Evolutionary conservation across 2,888 invertebrate species (phyloP).

Genomic region (Gastracanthus pulcherrimus): DNA sequence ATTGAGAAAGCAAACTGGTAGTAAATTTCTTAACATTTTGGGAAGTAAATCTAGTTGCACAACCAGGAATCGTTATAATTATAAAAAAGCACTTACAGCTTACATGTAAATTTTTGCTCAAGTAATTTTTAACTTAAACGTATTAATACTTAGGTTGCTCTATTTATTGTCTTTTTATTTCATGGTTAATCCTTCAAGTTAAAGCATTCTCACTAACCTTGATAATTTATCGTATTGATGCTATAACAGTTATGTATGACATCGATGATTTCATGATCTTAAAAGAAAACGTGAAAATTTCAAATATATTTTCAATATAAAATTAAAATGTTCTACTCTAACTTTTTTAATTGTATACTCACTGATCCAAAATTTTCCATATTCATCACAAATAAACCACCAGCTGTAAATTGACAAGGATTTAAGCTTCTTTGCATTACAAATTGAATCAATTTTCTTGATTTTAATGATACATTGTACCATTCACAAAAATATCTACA

Average conservation of each 20-base stretch:
- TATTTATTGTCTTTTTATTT: too few species aligned
- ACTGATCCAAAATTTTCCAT: neutral
- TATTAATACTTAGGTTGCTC: too few species aligned
- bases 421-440: neutral
- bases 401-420: neutral
- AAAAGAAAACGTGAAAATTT: neutral
- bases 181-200: too few species aligned
- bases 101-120: too few species aligned
- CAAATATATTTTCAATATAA: neutral
- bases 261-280: neutral
- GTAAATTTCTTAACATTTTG: too few species aligned
- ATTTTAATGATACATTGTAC: neutral
- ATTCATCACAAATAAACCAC: neutral
- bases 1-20: too few species aligned
- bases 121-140: too few species aligned
- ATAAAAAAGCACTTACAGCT: too few species aligned
- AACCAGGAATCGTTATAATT: too few species aligned
- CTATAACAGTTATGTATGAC: slow-evolving; percentile 2
- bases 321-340: too few species aligned
- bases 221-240: neutral
- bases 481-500: neutral
- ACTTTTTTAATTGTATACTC: neutral
- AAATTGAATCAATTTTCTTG: neutral
- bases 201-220: too few species aligned
- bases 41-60: too few species aligned